phyloP scores from a whole-genome alignment of 2,797 vertebrate genomes.

The Lacerta viridis region DNA sequence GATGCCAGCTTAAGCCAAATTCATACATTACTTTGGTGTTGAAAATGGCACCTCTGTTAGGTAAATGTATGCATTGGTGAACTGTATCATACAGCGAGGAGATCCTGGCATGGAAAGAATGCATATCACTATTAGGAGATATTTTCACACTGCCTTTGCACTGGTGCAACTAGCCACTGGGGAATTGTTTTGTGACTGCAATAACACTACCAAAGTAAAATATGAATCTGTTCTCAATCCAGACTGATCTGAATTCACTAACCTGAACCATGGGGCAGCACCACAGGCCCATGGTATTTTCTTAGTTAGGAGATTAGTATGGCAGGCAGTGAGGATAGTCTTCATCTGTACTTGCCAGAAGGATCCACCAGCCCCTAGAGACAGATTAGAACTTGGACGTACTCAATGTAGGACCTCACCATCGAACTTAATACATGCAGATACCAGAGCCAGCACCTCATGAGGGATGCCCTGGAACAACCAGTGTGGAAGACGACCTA shows the following conservation, averaged over 20 bases:
- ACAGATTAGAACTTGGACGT: neutral
- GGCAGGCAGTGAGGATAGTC: neutral
- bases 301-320: too few relatives aligned
- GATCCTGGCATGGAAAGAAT: neutral
- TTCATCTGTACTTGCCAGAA: neutral
- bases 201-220: neutral
- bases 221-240: too few relatives aligned
- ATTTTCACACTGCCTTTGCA: neutral
- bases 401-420: neutral
- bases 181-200: neutral
- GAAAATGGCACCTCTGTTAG: neutral
- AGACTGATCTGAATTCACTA: neutral
- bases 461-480: neutral
- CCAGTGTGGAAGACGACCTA: neutral
- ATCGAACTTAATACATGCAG: neutral
- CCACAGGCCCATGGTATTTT: neutral
- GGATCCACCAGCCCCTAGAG: neutral
- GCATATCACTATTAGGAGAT: neutral
- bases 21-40: neutral
- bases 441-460: neutral
- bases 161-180: neutral
- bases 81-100: neutral
- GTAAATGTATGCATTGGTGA: neutral
- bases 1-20: neutral
- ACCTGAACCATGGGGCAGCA: neutral